These are phyloP conservation scores for Tragopan temminckii DNA, from an alignment of 2,797 vertebrate species.

Conservation along the genomic window DNA sequence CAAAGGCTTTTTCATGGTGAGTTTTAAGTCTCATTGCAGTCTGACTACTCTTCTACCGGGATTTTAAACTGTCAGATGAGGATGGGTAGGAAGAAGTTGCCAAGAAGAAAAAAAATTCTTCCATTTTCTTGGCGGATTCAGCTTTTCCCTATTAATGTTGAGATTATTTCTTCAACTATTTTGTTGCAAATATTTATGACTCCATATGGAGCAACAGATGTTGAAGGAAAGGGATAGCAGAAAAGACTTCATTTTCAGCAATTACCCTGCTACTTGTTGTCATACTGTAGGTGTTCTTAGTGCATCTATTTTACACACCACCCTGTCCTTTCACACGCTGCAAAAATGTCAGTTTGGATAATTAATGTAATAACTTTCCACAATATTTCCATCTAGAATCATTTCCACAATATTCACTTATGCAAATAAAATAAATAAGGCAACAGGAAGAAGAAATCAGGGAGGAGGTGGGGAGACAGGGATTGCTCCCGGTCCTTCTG, in stretches of 20 bases:
- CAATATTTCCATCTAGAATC: neutral
- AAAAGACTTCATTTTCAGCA: conserved; percentile 79
- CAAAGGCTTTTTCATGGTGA: neutral
- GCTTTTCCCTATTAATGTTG: conserved; percentile 76
- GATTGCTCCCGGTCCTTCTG: neutral
- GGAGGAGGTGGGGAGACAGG: neutral
- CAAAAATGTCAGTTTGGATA: conserved; percentile 72
- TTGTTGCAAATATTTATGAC: conserved; percentile 83
- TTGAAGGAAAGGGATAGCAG: conserved; percentile 76
- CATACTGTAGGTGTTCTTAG: conserved; percentile 79
- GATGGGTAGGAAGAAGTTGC: conserved; percentile 67
- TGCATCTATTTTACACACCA: conserved; percentile 76
- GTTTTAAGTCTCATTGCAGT: conserved; percentile 31
- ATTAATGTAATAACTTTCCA: conserved; percentile 67
- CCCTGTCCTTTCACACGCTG: conserved; percentile 71
- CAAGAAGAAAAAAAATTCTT: conserved; percentile 57
- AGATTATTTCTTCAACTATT: conserved; percentile 78
- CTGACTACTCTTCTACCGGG: conserved; percentile 29
- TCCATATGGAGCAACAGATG: conserved; percentile 81
- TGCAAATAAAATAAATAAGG: neutral
- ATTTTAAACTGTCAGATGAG: conserved; percentile 63
- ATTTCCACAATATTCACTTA: conserved; percentile 49
- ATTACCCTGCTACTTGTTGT: conserved; percentile 79
- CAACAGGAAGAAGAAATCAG: conserved; percentile 22
- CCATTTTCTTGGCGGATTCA: conserved; percentile 68